Percentiles rank a stretch among this genome's conserved stretches.
phyloP scores from a whole-genome alignment of 2,113 vertebrate species.

The Pardalotus punctatus region DNA sequence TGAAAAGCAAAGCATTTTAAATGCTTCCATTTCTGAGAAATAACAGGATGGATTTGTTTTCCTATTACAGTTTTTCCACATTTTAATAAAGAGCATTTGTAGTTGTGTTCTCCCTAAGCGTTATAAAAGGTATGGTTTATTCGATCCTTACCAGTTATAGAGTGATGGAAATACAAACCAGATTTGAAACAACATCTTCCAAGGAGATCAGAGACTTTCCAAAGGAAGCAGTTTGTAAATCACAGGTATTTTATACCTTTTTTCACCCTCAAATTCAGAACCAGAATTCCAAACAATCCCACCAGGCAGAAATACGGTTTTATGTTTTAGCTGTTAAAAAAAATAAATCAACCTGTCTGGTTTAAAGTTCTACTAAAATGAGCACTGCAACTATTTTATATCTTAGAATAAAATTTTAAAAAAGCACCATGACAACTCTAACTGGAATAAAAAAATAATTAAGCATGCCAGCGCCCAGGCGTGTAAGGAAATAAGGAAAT shows the following conservation, averaged over 20 bases:
- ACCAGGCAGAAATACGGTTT: not conserved
- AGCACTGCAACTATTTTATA: not conserved
- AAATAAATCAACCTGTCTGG: not conserved
- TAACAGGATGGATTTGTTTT: slow-evolving; percentile 7
- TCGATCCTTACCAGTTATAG: not conserved
- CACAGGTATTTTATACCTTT: not conserved
- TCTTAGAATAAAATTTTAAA: not conserved
- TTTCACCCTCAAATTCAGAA: not conserved
- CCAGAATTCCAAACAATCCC: not conserved
- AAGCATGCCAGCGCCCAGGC: not conserved
- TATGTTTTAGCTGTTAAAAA: not conserved
- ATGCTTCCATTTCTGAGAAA: not conserved
- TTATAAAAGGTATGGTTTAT: not conserved
- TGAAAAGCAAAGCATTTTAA: not conserved
- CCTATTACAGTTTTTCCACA: not conserved
- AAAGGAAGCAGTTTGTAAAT: slow-evolving; percentile 2
- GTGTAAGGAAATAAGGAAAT: not conserved
- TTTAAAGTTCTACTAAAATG: not conserved
- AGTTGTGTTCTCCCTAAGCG: not conserved
- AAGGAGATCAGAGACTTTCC: not conserved
- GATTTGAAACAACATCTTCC: not conserved
- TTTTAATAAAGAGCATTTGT: slow-evolving; percentile 23
- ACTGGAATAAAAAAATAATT: not conserved
- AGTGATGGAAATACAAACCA: slow-evolving; percentile 2
- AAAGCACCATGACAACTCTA: not conserved